phyloP scores from a whole-genome alignment of 2,797 vertebrate species.

The Coluber constrictor region DNA sequence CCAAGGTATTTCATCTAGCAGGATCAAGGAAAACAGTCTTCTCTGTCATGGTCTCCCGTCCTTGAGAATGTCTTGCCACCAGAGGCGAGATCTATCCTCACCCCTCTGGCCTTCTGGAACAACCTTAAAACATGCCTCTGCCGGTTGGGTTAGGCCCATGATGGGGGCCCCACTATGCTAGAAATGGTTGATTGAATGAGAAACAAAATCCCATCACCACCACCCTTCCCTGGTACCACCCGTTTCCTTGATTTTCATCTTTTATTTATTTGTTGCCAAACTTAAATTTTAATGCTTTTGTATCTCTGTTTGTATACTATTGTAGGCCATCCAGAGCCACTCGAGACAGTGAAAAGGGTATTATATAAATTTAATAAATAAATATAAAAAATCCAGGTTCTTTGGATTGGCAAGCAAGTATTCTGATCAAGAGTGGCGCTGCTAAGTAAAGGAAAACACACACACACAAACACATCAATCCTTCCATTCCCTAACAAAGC shows the following conservation, averaged over 20 bases:
- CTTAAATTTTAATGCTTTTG: neutral
- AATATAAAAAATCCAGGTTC: neutral
- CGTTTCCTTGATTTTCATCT: neutral
- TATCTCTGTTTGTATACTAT: neutral
- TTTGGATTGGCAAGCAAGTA: neutral
- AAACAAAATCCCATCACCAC: neutral
- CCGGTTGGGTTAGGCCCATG: neutral
- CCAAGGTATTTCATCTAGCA: neutral
- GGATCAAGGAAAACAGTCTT: neutral
- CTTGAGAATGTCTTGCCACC: neutral
- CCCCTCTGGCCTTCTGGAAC: neutral
- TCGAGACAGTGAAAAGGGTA: neutral
- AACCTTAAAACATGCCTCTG: neutral
- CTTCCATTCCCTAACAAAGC: neutral
- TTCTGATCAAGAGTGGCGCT: neutral
- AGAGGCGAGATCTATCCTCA: neutral
- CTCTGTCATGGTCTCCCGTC: neutral
- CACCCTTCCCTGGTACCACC: neutral
- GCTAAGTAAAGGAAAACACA: neutral
- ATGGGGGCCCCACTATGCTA: neutral
- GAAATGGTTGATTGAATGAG: neutral
- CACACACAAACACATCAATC: neutral
- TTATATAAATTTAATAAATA: neutral
- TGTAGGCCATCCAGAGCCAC: neutral
- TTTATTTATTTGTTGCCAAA: neutral